Evolutionary conservation across 2,888 invertebrate species (phyloP), one percentile per base, ranked within the genome.

Genomic region (Globia sparganii): DNA sequence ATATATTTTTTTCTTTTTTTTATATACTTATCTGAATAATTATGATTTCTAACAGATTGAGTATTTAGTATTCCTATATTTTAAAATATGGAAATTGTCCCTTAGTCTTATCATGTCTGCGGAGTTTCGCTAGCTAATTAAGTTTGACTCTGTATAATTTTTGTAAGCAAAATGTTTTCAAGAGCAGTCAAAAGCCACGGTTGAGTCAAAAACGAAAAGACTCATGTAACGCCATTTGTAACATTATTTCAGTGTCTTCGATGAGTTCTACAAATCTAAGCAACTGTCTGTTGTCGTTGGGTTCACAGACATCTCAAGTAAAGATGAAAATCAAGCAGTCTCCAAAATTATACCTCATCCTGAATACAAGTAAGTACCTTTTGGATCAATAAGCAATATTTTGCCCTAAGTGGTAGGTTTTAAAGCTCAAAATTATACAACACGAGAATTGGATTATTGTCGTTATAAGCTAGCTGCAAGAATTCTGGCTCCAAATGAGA

Each of bases 231-330:
- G 0, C 9, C 4, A 15, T 49, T 34, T 25, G 8, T 6, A 9
- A 31, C 0, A 15, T 40, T 49, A 21, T 94, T 97, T 83, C 94
- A 98, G 98, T 90, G 98, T 97, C 0, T 97, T 97, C 59, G 97
- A 97, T 49, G 95, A 97, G 83, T 97, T 98, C 83, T 97, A 98
- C 89, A 97, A 97, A 79, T 96, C 98, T 0, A 94, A 96, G 21
- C 97, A 98, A 86, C 94, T 98, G 34, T 97, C 97, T 62, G 97
- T 98, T 2, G 97, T 97, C 0, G 94, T 98, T 0, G 98, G 98
- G 0, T 97, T 98, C 86, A 97, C 98, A 76, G 97, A 98, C 90
- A 97, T 98, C 78, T 97, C 97, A 0, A 95, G 96, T 49, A 95
- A 94, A 21, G 97, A 97, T 69, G 92, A 86, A 91, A 97, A 76